Percentiles rank a stretch among this genome's conserved stretches.
Conservation (phyloP, 2,888 invertebrate genomes). For the Drosophila infuscata region DNA sequence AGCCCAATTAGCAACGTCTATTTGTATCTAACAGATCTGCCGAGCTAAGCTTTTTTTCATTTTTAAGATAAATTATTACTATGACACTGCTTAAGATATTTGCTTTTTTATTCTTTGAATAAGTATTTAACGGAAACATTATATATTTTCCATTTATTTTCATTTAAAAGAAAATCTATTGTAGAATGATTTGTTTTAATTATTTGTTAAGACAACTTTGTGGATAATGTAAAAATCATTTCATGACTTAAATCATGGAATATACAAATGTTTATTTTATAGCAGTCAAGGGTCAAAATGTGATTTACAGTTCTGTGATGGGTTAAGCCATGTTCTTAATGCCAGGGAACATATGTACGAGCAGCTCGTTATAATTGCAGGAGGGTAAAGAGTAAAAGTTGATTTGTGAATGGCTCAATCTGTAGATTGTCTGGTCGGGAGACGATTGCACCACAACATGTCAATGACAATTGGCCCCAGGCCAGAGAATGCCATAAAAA, state of each 20-base stretch:
- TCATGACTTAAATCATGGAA: not conserved
- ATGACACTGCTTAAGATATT: too few relatives aligned
- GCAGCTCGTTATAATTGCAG: slow-evolving; percentile 25
- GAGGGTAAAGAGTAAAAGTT: slow-evolving; percentile 31
- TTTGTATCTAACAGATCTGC: not conserved
- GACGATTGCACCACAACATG: slow-evolving; percentile 33
- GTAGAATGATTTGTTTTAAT: not conserved
- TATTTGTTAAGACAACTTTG: not conserved
- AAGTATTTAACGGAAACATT: not conserved
- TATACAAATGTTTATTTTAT: slow-evolving; percentile 17
- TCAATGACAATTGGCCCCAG: slow-evolving; percentile 57
- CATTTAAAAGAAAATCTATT: not conserved
- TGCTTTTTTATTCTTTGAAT: not conserved
- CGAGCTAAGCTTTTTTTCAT: not conserved
- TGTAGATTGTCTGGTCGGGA: slow-evolving; percentile 23
- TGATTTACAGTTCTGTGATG: slow-evolving; percentile 29
- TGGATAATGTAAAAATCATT: not conserved
- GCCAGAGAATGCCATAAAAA: slow-evolving; percentile 45
- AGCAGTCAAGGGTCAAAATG: slow-evolving; percentile 18
- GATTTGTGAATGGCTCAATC: slow-evolving; percentile 57
- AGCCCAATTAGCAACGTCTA: not conserved
- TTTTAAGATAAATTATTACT: not conserved
- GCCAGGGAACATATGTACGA: not conserved
- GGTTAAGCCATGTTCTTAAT: slow-evolving; percentile 21
- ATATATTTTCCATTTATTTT: not conserved